phyloP scores from a whole-genome alignment of 2,797 vertebrate species.

The Chromis chromis region DNA sequence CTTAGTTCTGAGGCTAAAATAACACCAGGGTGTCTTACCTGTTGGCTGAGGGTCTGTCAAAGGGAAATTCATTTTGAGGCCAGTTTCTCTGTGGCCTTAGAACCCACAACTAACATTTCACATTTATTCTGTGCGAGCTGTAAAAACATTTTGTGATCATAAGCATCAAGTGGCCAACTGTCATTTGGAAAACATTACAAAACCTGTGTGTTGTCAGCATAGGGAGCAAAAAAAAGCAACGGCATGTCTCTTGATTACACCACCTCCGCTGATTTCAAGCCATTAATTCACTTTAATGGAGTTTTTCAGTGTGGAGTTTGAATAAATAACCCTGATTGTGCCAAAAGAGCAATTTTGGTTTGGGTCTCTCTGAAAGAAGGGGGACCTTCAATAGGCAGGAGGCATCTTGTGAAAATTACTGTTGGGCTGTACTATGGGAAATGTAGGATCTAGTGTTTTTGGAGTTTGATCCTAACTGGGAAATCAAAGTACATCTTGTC shows the following conservation, averaged over 20 bases:
- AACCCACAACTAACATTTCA: not conserved
- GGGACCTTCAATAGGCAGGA: not conserved
- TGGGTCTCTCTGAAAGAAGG: not conserved
- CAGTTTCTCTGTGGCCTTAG: not conserved
- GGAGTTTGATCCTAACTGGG: not conserved
- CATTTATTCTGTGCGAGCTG: too few relatives aligned
- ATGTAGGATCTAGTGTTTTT: not conserved
- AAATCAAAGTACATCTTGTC: not conserved
- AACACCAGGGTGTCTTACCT: conserved; percentile 5
- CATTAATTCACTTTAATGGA: not conserved
- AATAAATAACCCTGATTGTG: not conserved
- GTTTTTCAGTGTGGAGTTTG: not conserved
- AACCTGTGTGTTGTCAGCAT: too few relatives aligned
- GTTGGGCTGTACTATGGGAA: not conserved
- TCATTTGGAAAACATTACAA: too few relatives aligned
- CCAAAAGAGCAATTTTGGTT: not conserved
- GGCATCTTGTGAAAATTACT: not conserved
- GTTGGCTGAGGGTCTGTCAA: not conserved
- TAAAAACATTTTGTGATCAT: too few relatives aligned
- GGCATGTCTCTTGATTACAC: not conserved
- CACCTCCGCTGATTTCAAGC: not conserved
- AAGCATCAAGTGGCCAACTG: too few relatives aligned
- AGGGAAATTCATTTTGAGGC: not conserved
- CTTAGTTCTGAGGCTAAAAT: conserved; percentile 8
- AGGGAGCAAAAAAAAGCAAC: too few relatives aligned